phyloP scores from a whole-genome alignment of 2,113 vertebrate genomes.

The Nothocercus julius region DNA sequence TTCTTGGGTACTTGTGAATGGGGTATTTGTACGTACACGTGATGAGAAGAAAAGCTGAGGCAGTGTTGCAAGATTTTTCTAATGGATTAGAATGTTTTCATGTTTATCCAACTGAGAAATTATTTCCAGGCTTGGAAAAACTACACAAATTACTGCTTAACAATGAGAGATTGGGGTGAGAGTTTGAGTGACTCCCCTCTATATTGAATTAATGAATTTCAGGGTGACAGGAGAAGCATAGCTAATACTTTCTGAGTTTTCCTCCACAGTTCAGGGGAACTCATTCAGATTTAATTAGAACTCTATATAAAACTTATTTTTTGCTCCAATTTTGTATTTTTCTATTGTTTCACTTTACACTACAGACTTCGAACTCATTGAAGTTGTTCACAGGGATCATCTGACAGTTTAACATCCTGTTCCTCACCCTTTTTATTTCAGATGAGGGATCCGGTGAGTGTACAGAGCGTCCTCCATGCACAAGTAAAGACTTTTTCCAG shows the following conservation, averaged over 20 bases:
- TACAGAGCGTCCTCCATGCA: slow-evolving; percentile 84
- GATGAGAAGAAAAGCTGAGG: background rate
- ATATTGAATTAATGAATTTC: background rate
- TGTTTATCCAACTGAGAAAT: background rate
- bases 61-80: background rate
- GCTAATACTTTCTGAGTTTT: background rate
- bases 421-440: slow-evolving; percentile 65
- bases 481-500: slow-evolving; percentile 92
- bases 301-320: too few species aligned
- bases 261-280: background rate
- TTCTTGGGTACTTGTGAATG: background rate
- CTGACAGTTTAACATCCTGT: background rate
- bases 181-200: background rate
- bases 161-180: background rate
- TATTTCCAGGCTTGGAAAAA: background rate
- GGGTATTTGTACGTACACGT: background rate
- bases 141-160: background rate
- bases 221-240: background rate
- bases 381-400: fast-evolving
- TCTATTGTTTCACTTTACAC: background rate
- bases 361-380: background rate
- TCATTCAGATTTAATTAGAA: background rate
- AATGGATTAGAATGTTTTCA: background rate
- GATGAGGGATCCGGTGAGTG: slow-evolving; percentile 88
- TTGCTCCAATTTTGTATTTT: background rate